Percentiles rank a stretch among this genome's conserved stretches.
Evolutionary conservation across 2,113 vertebrate species (phyloP).

Genomic region (Antechinus flavipes): DNA sequence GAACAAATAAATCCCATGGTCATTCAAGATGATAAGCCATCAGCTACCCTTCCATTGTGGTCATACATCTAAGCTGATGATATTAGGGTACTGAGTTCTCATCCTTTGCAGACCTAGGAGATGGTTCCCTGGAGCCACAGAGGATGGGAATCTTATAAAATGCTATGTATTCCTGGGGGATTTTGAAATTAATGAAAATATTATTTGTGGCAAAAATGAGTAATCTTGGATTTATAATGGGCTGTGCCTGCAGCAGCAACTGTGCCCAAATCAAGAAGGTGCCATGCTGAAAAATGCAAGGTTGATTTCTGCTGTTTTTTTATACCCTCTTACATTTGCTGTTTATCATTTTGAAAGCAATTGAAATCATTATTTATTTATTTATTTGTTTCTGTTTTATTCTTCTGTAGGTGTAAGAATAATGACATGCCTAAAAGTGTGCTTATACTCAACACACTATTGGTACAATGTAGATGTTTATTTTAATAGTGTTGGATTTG

Average conservation of each 20-base stretch:
- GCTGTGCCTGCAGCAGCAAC: conserved; percentile 71
- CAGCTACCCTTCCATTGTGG: not conserved
- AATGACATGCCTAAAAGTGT: conserved; percentile 19
- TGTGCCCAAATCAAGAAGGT: conserved; percentile 65
- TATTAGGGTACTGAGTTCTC: not conserved
- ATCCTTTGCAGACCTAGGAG: not conserved
- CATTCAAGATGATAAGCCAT: not conserved
- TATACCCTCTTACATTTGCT: conserved; percentile 31
- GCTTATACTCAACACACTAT: not conserved
- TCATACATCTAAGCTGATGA: not conserved
- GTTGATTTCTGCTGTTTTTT: conserved; percentile 76
- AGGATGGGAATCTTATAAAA: not conserved
- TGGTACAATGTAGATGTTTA: not conserved
- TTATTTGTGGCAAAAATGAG: conserved; percentile 61
- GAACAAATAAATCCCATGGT: not conserved
- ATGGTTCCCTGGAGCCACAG: conserved; percentile 23
- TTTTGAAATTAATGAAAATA: conserved; percentile 67
- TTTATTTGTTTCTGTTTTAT: conserved; percentile 17
- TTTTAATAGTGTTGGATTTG: not conserved
- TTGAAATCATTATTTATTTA: conserved; percentile 8
- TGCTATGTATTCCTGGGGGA: conserved; percentile 54
- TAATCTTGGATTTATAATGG: conserved; percentile 73
- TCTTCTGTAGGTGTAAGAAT: not conserved
- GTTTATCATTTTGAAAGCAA: conserved; percentile 63
- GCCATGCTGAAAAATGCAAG: conserved; percentile 80